Base-by-base conservation (phyloP, 2,113 vertebrate genomes). In the Salvelinus fontinalis region DNA sequence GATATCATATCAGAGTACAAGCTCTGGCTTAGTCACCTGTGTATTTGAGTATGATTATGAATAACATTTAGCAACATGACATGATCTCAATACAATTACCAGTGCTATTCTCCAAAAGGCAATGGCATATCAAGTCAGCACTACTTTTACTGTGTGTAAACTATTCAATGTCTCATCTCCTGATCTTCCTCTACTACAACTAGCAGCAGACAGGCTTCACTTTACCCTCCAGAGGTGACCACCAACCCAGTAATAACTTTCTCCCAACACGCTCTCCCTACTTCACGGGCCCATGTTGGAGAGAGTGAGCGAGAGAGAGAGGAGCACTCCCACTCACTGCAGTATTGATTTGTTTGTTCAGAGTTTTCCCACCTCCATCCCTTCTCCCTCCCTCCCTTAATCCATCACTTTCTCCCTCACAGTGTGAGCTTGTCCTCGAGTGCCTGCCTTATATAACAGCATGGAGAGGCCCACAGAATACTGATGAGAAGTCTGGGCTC, bases 361-460 rank as follows among this genome's bases (percentile, higher is more conserved):
- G 75, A 83, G 85, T 71, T 75, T 81, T 29, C 77, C 51, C 70
- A 76, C 76, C 73, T 59, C 48, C 70, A 34, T 16, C 54, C 66
- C 75, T 81, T 73, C 73, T 70, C 62, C 59, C 78, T 85, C 83
- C 81, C 84, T 78, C 79, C 76, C 81, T 83, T 68, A 79, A 22
- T 34, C 62, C 14, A 49, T 31, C 69, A 29, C 70, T 31, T 51
- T 20, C 26, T 85, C 79, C 78, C 77, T 75, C 87, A 81, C 88
- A 75, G 84, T 85, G 81, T 20, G 78, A 89, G 81, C 60, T 81
- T 93, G 90, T 94, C 93, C 93, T 94, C 92, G 88, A 90, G 89
- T 93, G 93, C 91, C 92, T 92, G 70, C 75, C 87, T 94, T 94
- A 94, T 90, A 90, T 92, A 93, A 94, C 88, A 84, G 60, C 69